Evolutionary conservation across 2,797 vertebrate species (phyloP), one percentile per base, ranked within the genome.

Genomic region (Echeneis naucrates): DNA sequence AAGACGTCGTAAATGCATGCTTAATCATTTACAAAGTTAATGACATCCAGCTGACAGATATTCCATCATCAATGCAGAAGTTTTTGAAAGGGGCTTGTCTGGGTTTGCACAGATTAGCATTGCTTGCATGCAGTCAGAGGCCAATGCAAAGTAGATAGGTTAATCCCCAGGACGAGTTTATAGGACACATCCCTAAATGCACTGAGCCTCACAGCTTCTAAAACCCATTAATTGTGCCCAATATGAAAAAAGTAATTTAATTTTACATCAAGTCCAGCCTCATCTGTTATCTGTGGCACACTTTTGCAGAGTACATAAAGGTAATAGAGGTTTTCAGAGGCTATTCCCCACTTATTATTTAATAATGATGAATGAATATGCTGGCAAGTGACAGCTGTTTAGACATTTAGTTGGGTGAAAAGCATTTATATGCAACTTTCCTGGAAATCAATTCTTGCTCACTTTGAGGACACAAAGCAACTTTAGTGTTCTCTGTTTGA

Each of bases 301-400:
- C 86, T 92, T 88, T 78, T 87, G 83, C 68, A 78, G 77, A 87
- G 86, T 85, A 89, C 85, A 90, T 86, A 88, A 88, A 92, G 89
- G 93, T 93, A 92, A 91, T 90, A 80, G 90, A 88, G 92, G 89
- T 90, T 92, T 94, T 90, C 76, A 70, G 91, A 85, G 91, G 84
- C 90, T 87, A 86, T 92, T 91, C 88, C 89, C 89, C 82, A 84
- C 90, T 92, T 94, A 94, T 92, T 89, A 90, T 92, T 90, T 94
- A 95, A 95, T 93, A 93, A 93, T 95, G 94, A 95, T 94, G 90
- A 95, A 94, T 95, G 93, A 89, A 92, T 89, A 80, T 55, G 80
- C 82, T n/a, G 40, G 56, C 53, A 91, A 93, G 87, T 94, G 95
- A 95, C 94, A 94, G 93, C 91, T 95, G 94, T 93, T 94, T 87